Conservation (phyloP, 2,888 invertebrate species). For the Brenthis ino region DNA sequence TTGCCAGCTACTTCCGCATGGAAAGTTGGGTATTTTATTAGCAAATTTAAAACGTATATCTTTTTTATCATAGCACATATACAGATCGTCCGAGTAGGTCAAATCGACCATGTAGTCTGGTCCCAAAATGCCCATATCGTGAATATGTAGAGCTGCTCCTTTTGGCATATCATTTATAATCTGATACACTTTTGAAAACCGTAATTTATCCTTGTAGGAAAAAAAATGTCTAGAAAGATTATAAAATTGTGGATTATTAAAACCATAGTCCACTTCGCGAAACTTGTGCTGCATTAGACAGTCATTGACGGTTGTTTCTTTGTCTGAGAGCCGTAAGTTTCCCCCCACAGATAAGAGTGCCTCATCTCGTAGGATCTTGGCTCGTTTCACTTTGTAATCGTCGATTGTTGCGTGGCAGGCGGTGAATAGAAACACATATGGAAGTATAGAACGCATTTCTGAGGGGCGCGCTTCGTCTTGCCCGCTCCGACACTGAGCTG, state of each 20-base stretch:
- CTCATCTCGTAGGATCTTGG: slow-evolving; percentile 74
- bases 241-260: slow-evolving; percentile 80
- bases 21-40: slow-evolving; percentile 46
- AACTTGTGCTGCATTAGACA: slow-evolving; percentile 83
- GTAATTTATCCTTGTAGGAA: slow-evolving; percentile 80
- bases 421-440: slow-evolving; percentile 38
- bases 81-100: slow-evolving; percentile 84
- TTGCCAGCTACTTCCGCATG: slow-evolving; percentile 68
- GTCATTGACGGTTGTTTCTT: slow-evolving; percentile 79
- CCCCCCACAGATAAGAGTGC: slow-evolving; percentile 76
- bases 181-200: slow-evolving; percentile 84
- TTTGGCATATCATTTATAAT: slow-evolving; percentile 88
- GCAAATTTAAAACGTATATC: slow-evolving; percentile 56
- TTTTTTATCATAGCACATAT: slow-evolving; percentile 67
- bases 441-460: slow-evolving; percentile 40
- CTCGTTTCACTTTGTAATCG: slow-evolving; percentile 59
- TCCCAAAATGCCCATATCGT: slow-evolving; percentile 85
- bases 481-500: slow-evolving; percentile 29
- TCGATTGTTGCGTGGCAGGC: slow-evolving; percentile 48
- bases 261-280: slow-evolving; percentile 78
- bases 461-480: slow-evolving; percentile 30
- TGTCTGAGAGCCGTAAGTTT: slow-evolving; percentile 65
- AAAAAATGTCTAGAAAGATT: slow-evolving; percentile 86
- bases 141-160: slow-evolving; percentile 87
- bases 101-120: slow-evolving; percentile 84